phyloP scores from a whole-genome alignment of 2,797 vertebrate genomes.

The Xyrichtys novacula region DNA sequence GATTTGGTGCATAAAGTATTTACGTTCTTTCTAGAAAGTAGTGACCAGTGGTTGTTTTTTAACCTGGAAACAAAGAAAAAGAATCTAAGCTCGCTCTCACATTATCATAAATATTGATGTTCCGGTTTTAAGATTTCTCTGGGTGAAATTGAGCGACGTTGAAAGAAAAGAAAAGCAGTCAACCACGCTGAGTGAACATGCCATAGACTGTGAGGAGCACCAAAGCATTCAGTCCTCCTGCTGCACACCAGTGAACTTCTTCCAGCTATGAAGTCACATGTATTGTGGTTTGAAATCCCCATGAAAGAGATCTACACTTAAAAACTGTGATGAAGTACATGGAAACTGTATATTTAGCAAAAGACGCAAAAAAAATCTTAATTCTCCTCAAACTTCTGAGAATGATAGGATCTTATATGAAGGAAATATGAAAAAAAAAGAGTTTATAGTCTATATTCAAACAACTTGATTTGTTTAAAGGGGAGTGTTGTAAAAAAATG shows the following conservation, averaged over 20 bases:
- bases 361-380: neutral
- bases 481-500: neutral
- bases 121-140: slow-evolving; percentile 13
- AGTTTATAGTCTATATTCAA: neutral
- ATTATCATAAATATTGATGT: slow-evolving; percentile 13
- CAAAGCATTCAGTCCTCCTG: slow-evolving; percentile 26
- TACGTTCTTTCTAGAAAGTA: no score
- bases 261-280: slow-evolving; percentile 53
- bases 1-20: no score
- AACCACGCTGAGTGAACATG: slow-evolving; percentile 11
- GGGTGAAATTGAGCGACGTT: slow-evolving; percentile 9
- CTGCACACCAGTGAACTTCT: slow-evolving; percentile 31
- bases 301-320: slow-evolving; percentile 4
- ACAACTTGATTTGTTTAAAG: neutral
- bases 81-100: no score
- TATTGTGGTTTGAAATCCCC: slow-evolving; percentile 19
- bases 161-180: slow-evolving; percentile 16
- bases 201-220: slow-evolving; percentile 33
- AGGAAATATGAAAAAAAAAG: neutral
- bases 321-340: neutral
- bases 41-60: no score
- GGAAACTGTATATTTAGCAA: neutral
- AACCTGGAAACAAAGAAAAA: no score
- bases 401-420: neutral
- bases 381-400: neutral